A percentile compares a stretch with the other conserved stretches of the same genome.
Evolutionary conservation across 1,140 invertebrate species (phyloP).

Genomic region (Dreissena polymorpha): DNA sequence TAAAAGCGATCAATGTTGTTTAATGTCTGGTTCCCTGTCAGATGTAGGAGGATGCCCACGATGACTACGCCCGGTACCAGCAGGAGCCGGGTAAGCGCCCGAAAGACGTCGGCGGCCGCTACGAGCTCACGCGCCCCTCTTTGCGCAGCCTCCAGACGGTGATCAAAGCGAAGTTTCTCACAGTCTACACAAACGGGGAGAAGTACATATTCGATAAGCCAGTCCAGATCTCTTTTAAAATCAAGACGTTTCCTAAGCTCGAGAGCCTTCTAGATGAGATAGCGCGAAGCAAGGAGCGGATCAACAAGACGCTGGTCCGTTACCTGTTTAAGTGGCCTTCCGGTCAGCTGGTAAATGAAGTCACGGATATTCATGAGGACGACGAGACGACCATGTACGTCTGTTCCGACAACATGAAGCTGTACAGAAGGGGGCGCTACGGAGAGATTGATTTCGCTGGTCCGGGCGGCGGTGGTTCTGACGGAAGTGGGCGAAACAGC

Average conservation of each 20-base stretch:
- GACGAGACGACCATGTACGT: slow-evolving; percentile 4
- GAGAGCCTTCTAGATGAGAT: slow-evolving; percentile 14
- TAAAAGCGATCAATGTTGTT: too few relatives aligned
- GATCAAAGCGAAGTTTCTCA: not conserved
- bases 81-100: not conserved
- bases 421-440: not conserved
- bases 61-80: slow-evolving; percentile 10
- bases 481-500: slow-evolving; percentile 17
- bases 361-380: slow-evolving; percentile 13
- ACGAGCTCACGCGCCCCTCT: slow-evolving; percentile 11
- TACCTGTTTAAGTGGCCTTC: slow-evolving; percentile 26
- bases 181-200: slow-evolving; percentile 9
- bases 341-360: not conserved
- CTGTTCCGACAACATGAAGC: slow-evolving; percentile 11
- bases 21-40: not conserved
- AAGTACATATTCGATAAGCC: slow-evolving; percentile 1
- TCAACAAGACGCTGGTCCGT: not conserved
- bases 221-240: slow-evolving; percentile 1
- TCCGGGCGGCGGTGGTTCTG: not conserved
- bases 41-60: not conserved
- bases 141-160: not conserved
- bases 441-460: slow-evolving; percentile 1
- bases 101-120: not conserved
- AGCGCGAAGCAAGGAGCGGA: not conserved
- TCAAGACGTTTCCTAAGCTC: slow-evolving; percentile 2